Conservation (phyloP, 2,888 invertebrate genomes). For the Phortica okadai region DNA sequence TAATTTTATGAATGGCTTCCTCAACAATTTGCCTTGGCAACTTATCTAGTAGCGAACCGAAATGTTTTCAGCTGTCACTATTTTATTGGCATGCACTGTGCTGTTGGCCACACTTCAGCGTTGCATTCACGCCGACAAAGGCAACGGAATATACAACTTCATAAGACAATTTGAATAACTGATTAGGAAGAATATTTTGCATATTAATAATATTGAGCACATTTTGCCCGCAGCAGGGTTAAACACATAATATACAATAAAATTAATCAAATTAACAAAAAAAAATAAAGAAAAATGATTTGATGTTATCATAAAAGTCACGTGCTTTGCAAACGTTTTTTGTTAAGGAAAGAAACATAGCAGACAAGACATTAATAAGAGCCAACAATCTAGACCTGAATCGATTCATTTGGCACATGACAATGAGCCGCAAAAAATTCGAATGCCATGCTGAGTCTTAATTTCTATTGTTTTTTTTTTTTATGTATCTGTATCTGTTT, state of each 20-base stretch:
- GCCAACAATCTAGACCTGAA: background rate
- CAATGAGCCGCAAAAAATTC: conserved; percentile 19
- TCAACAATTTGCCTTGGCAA: background rate
- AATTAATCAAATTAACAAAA: background rate
- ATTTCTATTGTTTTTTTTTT: background rate
- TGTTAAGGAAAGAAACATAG: background rate
- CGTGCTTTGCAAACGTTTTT: background rate
- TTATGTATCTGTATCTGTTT: background rate
- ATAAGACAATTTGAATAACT: conserved; percentile 1
- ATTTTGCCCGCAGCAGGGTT: background rate
- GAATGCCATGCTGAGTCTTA: background rate
- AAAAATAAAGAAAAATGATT: background rate
- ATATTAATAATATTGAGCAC: conserved; percentile 8
- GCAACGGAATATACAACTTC: background rate
- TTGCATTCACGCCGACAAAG: background rate
- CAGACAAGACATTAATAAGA: background rate
- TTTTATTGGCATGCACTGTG: background rate
- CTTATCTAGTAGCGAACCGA: no score
- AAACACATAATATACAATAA: background rate
- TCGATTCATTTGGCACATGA: conserved; percentile 18
- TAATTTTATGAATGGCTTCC: background rate
- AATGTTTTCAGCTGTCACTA: background rate
- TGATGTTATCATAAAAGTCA: conserved; percentile 12
- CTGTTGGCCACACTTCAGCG: background rate
- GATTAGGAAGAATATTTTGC: conserved; percentile 1